A percentile compares a stretch with the other conserved stretches of the same genome.
These are phyloP conservation scores for Crotalus helleri DNA, from an alignment of 2,113 vertebrate species.

Conservation along the genomic window DNA sequence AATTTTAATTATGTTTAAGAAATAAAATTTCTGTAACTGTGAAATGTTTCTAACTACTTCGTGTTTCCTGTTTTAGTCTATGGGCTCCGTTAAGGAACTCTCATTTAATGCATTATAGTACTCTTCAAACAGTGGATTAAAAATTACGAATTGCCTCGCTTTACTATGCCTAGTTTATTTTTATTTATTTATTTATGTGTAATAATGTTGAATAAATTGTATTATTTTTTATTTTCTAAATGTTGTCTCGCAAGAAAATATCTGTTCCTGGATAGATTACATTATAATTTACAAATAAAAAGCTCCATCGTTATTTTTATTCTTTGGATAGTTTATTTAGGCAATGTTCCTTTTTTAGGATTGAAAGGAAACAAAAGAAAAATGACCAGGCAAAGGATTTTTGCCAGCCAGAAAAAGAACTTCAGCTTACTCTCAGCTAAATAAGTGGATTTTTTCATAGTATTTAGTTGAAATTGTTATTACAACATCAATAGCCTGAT, in stretches of 20 bases:
- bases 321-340: neutral
- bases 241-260: neutral
- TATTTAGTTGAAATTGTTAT: neutral
- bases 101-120: neutral
- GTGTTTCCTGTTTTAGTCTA: no score
- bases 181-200: neutral
- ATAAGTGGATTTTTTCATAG: neutral
- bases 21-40: neutral
- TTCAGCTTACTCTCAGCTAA: neutral
- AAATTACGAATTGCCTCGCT: neutral
- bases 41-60: neutral
- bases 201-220: neutral
- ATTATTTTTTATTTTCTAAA: neutral
- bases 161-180: neutral
- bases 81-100: neutral
- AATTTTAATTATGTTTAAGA: neutral
- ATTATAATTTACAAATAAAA: neutral
- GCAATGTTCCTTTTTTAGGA: neutral
- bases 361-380: neutral
- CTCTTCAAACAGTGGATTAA: neutral
- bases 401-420: neutral
- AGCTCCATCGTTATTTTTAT: neutral
- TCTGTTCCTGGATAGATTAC: neutral
- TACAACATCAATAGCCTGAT: neutral
- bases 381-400: neutral